phyloP scores from a whole-genome alignment of 2,888 invertebrate species.

The Unio pictorum region DNA sequence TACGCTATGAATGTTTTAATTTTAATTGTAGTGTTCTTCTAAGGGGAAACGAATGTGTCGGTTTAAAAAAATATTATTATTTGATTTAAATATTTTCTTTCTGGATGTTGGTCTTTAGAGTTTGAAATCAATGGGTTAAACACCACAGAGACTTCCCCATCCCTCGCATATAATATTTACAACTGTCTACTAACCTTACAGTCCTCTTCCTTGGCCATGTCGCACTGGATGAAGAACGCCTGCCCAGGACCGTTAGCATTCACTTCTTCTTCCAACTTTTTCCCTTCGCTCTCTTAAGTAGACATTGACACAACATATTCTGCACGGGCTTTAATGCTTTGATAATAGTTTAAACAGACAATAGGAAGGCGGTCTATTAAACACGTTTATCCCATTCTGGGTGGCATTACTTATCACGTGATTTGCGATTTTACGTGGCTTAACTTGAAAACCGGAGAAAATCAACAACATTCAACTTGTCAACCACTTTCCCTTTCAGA shows the following conservation, averaged over 20 bases:
- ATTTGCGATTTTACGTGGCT: no score
- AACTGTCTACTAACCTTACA: conserved; percentile 52
- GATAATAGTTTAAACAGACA: background rate
- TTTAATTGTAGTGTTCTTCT: no score
- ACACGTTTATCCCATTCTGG: background rate
- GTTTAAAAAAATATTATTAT: no score
- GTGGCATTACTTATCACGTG: no score
- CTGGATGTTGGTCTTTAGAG: background rate
- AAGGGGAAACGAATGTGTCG: no score
- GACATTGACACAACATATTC: conserved; percentile 1
- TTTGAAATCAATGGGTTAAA: background rate
- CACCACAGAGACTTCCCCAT: background rate
- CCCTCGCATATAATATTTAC: background rate
- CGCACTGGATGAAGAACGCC: conserved; percentile 60
- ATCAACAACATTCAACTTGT: no score
- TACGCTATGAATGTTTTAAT: no score
- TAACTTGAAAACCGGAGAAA: no score
- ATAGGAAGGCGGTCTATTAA: background rate
- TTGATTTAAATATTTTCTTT: no score
- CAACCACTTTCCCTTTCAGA: no score
- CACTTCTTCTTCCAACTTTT: conserved; percentile 52
- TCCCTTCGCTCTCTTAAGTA: conserved; percentile 54
- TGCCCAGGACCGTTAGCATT: conserved; percentile 62
- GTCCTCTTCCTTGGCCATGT: conserved; percentile 63
- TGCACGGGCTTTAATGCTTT: background rate